Base-by-base conservation (phyloP, 92 coral and sea anemone genomes). In the Parazoanthus atlanticus region DNA sequence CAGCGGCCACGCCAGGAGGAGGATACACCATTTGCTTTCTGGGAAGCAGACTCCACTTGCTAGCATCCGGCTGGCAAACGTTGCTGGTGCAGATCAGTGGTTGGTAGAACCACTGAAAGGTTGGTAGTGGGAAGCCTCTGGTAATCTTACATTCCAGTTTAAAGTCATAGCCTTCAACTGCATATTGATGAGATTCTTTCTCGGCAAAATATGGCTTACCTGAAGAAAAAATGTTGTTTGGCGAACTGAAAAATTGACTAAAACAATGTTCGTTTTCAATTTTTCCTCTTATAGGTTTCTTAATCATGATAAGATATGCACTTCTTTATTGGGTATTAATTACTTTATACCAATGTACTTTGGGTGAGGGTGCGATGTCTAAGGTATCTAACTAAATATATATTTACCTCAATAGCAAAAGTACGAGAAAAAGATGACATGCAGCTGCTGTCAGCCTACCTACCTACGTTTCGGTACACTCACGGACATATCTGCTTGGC, bases 51-150 rank as follows among this genome's bases (percentile, higher is more conserved):
- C 41, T 28, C 87, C 87, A 84, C 6, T 43, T 69, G 66, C 41
- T 84, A 12, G 21, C 43, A 72, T 70, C 43, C 21, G 65, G 87
- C 28, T 28, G 32, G 15, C 87, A 84, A 11, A 28, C 33, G 15
- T 29, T 49, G 13, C 78, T 19, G 47, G 23, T 11, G 31, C 87
- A 84, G 6, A 69, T 21, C 34, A 47, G 19, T 28, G 65, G 41
- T 31, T 70, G 87, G 40, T 84, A 72, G 66, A 43, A 69, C 87
- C 87, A 84, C 29, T 12, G 78, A 46, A 84, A 43, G 0, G 36
- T 15, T 21, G 87, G 87, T 25, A 84, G 64, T 7, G 87, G 87
- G 61, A 40, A 43, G 26, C 87, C 77, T 17, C 78, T 43, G 32
- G 78, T 67, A 31, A 46, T 69, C 16, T 67, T 40, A 43, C 78